Base-by-base conservation (phyloP, 2,888 invertebrate genomes). In the Orthosia incerta region DNA sequence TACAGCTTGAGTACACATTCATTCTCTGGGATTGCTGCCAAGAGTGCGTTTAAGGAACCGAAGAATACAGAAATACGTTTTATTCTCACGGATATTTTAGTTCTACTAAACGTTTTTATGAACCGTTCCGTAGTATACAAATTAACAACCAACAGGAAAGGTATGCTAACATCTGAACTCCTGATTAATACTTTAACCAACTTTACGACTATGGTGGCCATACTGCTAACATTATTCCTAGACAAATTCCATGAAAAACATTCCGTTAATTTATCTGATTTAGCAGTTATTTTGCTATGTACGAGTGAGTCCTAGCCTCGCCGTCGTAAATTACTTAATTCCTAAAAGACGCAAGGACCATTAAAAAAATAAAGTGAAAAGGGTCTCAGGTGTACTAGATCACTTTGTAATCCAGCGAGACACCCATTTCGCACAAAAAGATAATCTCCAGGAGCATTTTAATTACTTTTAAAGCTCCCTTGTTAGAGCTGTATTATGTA, bases 401-500 rank as follows among this genome's bases (percentile, higher is more conserved):
- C 81, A 74, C 39, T 63, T 57, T 11, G 39, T 85, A 82, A 85
- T 82, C 87, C 82, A 73, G n/a, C 51, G 31, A 69, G 83, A 78
- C 74, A 73, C 68, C 46, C 71, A 85, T 82, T 79, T 71, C 12
- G 57, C 56, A 51, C 73, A 74, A 75, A 82, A 85, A 85, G 26
- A 73, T 82, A 82, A 85, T 80, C 68, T 80, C 46, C 69, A 82
- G 71, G 60, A 82, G 80, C 64, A 85, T 82, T 85, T 85, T 85
- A 87, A 85, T 85, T 87, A 85, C 83, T 85, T 82, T 82, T 78
- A 80, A 80, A 85, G 87, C 86, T 71, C 76, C 70, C 74, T 80
- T 82, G 83, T 85, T 85, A 74, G 78, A 86, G 80, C 84, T 87
- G 86, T 88, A 88, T 88, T 89, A 88, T 86, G 84, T 89, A 89